Percentiles rank a stretch among this genome's conserved stretches.
Evolutionary conservation across 2,888 invertebrate genomes (phyloP).

Genomic region (Gibbula magus): DNA sequence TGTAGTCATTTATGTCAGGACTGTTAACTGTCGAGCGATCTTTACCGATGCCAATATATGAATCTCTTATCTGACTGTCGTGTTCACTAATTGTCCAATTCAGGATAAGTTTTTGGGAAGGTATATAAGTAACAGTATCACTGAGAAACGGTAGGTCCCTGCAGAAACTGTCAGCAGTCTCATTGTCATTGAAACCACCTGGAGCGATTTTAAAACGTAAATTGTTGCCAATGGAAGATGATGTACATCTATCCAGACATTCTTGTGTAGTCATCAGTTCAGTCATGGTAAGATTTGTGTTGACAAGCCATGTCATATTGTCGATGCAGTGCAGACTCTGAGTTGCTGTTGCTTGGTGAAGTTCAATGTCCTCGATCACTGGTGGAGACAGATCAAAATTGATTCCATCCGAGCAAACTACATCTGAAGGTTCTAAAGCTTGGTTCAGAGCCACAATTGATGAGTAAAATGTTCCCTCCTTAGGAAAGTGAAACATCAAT

Average conservation of each 20-base stretch:
- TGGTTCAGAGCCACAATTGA: constrained; percentile 56
- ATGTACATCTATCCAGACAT: constrained; percentile 30
- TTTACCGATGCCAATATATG: constrained; percentile 43
- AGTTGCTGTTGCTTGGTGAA: background rate
- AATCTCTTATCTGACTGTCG: constrained; percentile 48
- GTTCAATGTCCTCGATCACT: constrained; percentile 32
- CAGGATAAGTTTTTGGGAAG: constrained; percentile 42
- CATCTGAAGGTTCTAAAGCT: constrained; percentile 54
- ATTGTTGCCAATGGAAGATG: background rate
- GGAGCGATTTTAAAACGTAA: constrained; percentile 24
- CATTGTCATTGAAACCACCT: constrained; percentile 6
- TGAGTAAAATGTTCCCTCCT: constrained; percentile 40
- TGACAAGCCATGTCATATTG: constrained; percentile 36
- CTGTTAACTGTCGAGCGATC: background rate
- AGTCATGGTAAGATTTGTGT: constrained; percentile 32
- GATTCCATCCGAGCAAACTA: constrained; percentile 59
- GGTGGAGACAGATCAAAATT: constrained; percentile 47
- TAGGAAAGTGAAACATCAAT: background rate
- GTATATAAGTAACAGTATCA: constrained; percentile 38
- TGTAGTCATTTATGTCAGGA: constrained; percentile 41
- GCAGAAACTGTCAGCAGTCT: constrained; percentile 14
- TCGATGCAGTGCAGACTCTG: background rate
- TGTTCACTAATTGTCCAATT: constrained; percentile 42
- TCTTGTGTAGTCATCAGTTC: constrained; percentile 13
- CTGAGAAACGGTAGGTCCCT: constrained; percentile 9